These are phyloP conservation scores for Frankliniella intonsa DNA, from an alignment of 2,888 invertebrate genomes.

Conservation along the genomic window DNA sequence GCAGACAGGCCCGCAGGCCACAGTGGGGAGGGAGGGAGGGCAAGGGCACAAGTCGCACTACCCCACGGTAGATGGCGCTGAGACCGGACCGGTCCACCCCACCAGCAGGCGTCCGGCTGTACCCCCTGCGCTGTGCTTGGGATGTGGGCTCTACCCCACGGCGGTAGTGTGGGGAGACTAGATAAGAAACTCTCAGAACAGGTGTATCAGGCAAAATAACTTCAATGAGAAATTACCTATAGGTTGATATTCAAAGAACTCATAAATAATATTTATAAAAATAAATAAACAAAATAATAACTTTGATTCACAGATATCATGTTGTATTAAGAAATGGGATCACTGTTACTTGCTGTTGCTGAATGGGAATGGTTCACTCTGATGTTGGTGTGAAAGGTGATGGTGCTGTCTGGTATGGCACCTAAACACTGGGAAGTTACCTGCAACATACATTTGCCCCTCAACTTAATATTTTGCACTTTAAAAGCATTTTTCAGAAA, in stretches of 20 bases:
- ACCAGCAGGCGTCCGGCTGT: too few species aligned
- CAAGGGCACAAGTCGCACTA: not conserved
- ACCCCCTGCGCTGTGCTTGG: not conserved
- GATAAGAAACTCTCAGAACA: too few species aligned
- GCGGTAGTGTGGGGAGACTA: not conserved
- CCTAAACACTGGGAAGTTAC: slow-evolving; percentile 31
- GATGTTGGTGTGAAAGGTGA: slow-evolving; percentile 25
- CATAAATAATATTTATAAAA: not conserved
- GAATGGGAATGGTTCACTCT: not conserved
- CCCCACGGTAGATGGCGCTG: not conserved
- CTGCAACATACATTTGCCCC: not conserved
- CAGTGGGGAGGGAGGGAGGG: too few species aligned
- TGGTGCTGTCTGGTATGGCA: slow-evolving; percentile 25
- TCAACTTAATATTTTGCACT: not conserved
- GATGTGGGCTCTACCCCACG: not conserved
- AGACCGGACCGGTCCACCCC: too few species aligned
- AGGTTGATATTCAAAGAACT: too few species aligned
- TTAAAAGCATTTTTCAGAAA: not conserved
- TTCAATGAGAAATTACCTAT: too few species aligned
- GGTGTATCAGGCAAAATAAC: too few species aligned
- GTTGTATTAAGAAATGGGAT: not conserved
- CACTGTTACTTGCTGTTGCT: not conserved
- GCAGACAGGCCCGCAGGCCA: too few species aligned
- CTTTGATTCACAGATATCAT: not conserved
- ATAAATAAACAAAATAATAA: not conserved